Conservation (phyloP, 92 coral and sea anemone genomes). For the Palythoa caribaeorum region DNA sequence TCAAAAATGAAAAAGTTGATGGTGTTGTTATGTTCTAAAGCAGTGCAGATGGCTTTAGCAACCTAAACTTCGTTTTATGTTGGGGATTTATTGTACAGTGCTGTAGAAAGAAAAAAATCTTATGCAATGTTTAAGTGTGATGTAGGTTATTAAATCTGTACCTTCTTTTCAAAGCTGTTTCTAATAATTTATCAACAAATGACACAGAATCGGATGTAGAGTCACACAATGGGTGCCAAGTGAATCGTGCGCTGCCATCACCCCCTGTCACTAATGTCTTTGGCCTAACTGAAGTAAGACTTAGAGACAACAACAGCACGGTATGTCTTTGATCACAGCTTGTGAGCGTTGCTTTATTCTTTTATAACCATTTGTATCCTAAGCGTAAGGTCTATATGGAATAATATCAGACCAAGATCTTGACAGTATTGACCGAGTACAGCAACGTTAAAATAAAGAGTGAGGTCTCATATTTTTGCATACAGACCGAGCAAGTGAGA, state of each 20-base stretch:
- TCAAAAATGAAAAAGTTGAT: too few species aligned
- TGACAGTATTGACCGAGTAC: too few species aligned
- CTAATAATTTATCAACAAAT: conserved; percentile 58
- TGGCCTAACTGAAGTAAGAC: conserved; percentile 83
- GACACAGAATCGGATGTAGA: conserved; percentile 65
- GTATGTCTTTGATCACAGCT: conserved; percentile 21
- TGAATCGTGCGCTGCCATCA: background rate
- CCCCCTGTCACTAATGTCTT: conserved; percentile 69
- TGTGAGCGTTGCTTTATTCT: background rate
- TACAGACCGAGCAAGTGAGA: too few species aligned
- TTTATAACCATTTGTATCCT: too few species aligned
- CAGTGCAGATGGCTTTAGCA: too few species aligned
- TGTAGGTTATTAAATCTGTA: background rate
- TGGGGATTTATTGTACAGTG: too few species aligned
- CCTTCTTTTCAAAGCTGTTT: background rate
- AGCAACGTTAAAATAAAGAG: too few species aligned
- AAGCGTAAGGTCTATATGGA: too few species aligned
- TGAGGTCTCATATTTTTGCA: too few species aligned
- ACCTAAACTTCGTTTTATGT: too few species aligned
- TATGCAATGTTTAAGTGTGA: background rate
- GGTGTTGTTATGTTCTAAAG: too few species aligned
- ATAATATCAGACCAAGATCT: too few species aligned
- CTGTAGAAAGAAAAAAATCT: background rate
- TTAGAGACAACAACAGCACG: conserved; percentile 45
- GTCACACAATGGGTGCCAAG: conserved; percentile 26